Base-by-base conservation (phyloP, 2,113 vertebrate species). In the Leiothrix lutea region DNA sequence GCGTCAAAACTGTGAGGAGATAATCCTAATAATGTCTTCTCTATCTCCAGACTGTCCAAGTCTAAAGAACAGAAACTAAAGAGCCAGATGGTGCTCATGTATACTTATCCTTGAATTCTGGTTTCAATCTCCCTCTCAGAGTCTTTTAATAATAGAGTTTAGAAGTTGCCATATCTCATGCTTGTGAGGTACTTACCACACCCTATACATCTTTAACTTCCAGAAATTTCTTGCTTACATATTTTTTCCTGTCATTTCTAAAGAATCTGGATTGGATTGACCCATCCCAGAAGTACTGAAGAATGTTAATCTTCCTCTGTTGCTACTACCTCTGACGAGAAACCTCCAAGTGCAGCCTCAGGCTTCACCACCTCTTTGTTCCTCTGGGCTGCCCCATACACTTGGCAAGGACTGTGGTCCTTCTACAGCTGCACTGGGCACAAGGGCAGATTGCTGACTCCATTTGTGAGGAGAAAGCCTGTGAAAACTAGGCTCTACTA, bases 311-410 rank as follows among this genome's bases (percentile, higher is more conserved):
- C 54, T 80, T 73, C 20, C 29, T 80, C 21, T 65, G 5, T 48
- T 70, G 12, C 42, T 61, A 1, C 48, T 69, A 31, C 6, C 1
- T 44, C 38, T 44, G 65, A 42, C 33, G 45, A 80, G 79, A 92
- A 85, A 57, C 6, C 7, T 36, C 25, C n/a, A 4, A 5, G 21
- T 87, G 38, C 42, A 82, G 40, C 24, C 38, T 31, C 20, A 17
- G 5, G 20, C 8, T 86, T 54, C 62, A 66, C 4, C 33, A 18
- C 16, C 28, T 54, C 31, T 77, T 86, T 48, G 25, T 45, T 80
- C 23, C 22, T 61, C 33, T 47, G 25, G 25, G 8, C 0, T 2
- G 4, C 44, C 5, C 10, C 5, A 0, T 14, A 50, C 5, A 33
- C 11, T 50, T 65, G 5, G 31, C 33, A 67, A 72, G 36, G 61